Evolutionary conservation across 2,888 invertebrate species (phyloP).

Genomic region (Synanthedon tipuliformis): DNA sequence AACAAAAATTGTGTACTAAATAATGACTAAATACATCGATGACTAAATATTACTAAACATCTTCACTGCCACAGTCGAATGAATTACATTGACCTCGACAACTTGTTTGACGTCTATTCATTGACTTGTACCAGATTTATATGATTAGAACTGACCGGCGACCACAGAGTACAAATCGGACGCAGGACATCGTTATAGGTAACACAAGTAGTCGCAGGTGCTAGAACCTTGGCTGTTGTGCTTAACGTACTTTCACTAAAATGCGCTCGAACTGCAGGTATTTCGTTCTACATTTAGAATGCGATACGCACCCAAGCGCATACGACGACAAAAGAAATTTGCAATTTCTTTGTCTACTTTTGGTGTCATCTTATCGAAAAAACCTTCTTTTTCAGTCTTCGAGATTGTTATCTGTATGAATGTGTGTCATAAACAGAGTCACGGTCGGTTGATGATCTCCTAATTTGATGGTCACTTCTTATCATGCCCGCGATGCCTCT

Average conservation of each 20-base stretch:
- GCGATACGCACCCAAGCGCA: constrained; percentile 13
- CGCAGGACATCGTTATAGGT: not conserved
- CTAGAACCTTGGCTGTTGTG: constrained; percentile 41
- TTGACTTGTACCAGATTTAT: not conserved
- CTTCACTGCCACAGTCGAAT: not conserved
- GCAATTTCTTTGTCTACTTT: constrained; percentile 18
- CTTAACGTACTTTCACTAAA: constrained; percentile 45
- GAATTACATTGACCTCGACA: not conserved
- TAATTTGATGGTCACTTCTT: constrained; percentile 57
- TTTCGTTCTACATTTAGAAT: constrained; percentile 18
- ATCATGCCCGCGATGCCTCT: constrained; percentile 18
- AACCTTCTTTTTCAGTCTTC: constrained; percentile 48
- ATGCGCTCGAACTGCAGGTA: constrained; percentile 19
- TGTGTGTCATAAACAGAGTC: constrained; percentile 53
- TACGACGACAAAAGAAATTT: constrained; percentile 2
- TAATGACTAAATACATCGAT: no score
- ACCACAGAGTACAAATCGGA: not conserved
- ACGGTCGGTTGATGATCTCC: constrained; percentile 65
- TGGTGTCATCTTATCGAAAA: constrained; percentile 52
- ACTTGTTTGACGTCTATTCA: not conserved
- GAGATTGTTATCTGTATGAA: constrained; percentile 21
- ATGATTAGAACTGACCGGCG: not conserved
- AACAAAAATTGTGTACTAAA: no score
- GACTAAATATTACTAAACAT: no score
- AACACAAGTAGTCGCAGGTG: constrained; percentile 20